Evolutionary conservation across 1,140 invertebrate species (phyloP).

Genomic region (Drosophila fuyamai): DNA sequence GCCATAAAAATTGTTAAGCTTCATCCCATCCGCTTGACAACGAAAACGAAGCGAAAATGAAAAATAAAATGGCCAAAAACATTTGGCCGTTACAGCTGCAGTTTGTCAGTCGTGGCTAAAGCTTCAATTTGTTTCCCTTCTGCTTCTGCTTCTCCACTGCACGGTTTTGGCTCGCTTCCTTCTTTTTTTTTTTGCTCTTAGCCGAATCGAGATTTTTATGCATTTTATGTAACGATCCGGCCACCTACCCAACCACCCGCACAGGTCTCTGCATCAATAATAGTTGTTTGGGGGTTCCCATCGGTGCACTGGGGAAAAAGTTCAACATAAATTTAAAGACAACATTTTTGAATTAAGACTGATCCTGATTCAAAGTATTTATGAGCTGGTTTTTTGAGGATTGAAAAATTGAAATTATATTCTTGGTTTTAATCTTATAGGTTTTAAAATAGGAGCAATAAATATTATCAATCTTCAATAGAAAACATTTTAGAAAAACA

Average conservation of each 20-base stretch:
- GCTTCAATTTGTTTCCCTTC: slow-evolving; percentile 70
- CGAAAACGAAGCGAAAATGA: slow-evolving; percentile 56
- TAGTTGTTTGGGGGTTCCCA: slow-evolving; percentile 47
- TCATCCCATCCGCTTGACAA: slow-evolving; percentile 66
- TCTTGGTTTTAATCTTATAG: too few species aligned
- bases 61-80: slow-evolving; percentile 68
- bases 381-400: too few species aligned
- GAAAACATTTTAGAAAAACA: background rate
- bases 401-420: too few species aligned
- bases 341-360: background rate
- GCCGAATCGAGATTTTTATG: slow-evolving; percentile 68
- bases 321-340: background rate
- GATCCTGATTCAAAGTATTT: too few species aligned
- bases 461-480: too few species aligned
- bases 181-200: slow-evolving; percentile 43
- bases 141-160: slow-evolving; percentile 2
- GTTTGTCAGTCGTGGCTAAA: slow-evolving; percentile 72
- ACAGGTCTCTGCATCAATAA: slow-evolving; percentile 65
- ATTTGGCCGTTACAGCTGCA: slow-evolving; percentile 75
- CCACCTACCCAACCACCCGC: background rate
- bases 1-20: slow-evolving; percentile 63
- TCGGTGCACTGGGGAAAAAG: background rate
- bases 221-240: slow-evolving; percentile 75
- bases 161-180: slow-evolving; percentile 11
- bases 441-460: too few species aligned